A percentile compares a stretch with the other conserved stretches of the same genome.
Conservation (phyloP, 2,797 vertebrate genomes). For the Enteromius unitaeniatus region DNA sequence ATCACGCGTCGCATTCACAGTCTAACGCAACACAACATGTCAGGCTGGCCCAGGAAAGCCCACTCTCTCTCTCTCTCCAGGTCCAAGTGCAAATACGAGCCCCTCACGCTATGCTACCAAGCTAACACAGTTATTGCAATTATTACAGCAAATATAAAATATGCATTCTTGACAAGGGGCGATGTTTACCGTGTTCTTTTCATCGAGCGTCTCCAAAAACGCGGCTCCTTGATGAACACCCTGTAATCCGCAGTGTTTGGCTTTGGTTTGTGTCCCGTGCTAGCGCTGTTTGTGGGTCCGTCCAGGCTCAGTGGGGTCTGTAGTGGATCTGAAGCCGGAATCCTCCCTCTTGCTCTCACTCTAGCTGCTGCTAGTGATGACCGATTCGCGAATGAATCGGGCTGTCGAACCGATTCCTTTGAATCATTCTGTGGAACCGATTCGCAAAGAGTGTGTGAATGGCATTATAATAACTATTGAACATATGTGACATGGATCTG, state of each 20-base stretch:
- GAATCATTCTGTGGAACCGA: neutral
- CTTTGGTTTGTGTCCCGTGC: conserved; percentile 44
- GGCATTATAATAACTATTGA: neutral
- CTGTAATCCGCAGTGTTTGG: conserved; percentile 6
- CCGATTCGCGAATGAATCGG: conserved; percentile 16
- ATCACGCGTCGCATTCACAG: conserved; percentile 11
- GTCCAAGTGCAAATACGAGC: conserved; percentile 1
- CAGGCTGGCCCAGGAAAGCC: conserved; percentile 30
- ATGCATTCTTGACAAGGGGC: neutral
- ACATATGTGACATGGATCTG: neutral
- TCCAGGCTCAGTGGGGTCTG: conserved; percentile 59
- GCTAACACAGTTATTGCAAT: conserved; percentile 61
- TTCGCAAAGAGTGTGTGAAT: neutral
- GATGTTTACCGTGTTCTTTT: conserved; percentile 57
- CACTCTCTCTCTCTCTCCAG: neutral
- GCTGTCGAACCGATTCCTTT: neutral
- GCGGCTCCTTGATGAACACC: neutral
- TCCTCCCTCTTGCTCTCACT: conserved; percentile 53
- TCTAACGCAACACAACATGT: conserved; percentile 13
- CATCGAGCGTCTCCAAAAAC: conserved; percentile 17
- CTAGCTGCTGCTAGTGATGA: conserved; percentile 61
- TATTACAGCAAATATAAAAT: conserved; percentile 31
- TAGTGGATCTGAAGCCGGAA: conserved; percentile 50
- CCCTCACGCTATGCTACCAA: conserved; percentile 56
- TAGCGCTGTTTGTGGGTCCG: conserved; percentile 35